phyloP scores from a whole-genome alignment of 1,140 invertebrate species.

The Diabrotica undecimpunctata region DNA sequence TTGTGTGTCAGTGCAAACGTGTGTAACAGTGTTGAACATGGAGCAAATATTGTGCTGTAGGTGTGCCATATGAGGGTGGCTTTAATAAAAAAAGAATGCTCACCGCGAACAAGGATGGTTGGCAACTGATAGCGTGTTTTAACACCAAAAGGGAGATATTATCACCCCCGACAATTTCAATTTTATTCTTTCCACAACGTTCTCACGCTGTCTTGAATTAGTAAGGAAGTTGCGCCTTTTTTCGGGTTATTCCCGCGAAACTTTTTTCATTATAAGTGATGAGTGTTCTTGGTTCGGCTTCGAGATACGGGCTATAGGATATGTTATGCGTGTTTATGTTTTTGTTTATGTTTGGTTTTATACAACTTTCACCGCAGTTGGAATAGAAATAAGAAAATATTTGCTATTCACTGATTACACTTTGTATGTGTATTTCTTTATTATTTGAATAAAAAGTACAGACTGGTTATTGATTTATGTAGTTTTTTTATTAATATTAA shows the following conservation, averaged over 20 bases:
- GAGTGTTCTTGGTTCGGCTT: not conserved
- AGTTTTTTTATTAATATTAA: too few relatives aligned
- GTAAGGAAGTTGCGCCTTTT: not conserved
- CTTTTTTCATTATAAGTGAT: slow-evolving; percentile 9
- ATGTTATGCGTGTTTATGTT: too few relatives aligned
- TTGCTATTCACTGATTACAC: too few relatives aligned
- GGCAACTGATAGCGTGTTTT: slow-evolving; percentile 10
- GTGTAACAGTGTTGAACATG: not conserved
- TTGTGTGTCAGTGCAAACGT: too few relatives aligned
- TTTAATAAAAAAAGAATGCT: slow-evolving; percentile 9
- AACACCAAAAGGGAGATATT: slow-evolving; percentile 6
- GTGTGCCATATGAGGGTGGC: not conserved
- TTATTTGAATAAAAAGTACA: too few relatives aligned
- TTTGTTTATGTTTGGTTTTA: too few relatives aligned
- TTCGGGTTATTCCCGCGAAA: not conserved
- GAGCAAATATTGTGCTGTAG: not conserved
- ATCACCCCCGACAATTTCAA: slow-evolving; percentile 15
- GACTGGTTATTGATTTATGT: too few relatives aligned
- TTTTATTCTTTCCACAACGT: slow-evolving; percentile 11
- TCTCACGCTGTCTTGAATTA: slow-evolving; percentile 11
- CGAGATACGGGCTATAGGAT: too few relatives aligned
- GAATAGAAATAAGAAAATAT: too few relatives aligned
- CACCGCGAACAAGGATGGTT: slow-evolving; percentile 3
- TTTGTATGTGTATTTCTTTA: too few relatives aligned
- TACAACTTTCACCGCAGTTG: too few relatives aligned